phyloP scores from a whole-genome alignment of 2,113 vertebrate species.

The Pluvianellus socialis region DNA sequence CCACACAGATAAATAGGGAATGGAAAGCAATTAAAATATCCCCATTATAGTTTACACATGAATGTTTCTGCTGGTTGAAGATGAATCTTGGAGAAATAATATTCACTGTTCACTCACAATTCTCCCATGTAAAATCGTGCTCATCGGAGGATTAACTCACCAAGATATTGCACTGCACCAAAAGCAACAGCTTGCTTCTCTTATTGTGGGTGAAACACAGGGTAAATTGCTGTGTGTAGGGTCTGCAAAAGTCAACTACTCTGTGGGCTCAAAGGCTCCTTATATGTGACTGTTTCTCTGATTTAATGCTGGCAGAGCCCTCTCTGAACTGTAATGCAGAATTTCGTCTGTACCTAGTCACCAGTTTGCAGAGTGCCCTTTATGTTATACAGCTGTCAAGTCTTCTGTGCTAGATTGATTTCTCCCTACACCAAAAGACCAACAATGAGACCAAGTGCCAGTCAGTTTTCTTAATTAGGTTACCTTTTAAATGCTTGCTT shows the following conservation, averaged over 20 bases:
- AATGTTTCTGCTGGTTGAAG: not conserved
- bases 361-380: not conserved
- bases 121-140: not conserved
- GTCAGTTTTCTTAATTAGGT: conserved; percentile 64
- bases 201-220: not conserved
- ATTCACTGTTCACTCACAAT: not conserved
- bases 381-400: conserved; percentile 25
- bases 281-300: not conserved
- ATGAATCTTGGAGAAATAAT: not conserved
- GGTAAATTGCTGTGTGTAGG: not conserved
- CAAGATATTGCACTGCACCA: not conserved
- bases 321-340: not conserved
- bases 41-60: not conserved
- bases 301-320: not conserved
- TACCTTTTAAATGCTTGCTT: conserved; percentile 39
- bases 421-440: conserved; percentile 27
- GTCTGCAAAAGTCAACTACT: not conserved
- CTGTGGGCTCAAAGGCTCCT: not conserved
- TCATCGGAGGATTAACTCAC: not conserved
- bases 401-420: conserved; percentile 51
- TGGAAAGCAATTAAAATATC: not conserved
- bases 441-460: conserved; percentile 26
- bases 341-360: not conserved
- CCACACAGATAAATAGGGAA: not conserved
- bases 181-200: not conserved